A percentile compares a stretch with the other conserved stretches of the same genome.
Conservation (phyloP, 1,140 invertebrate species). For the Cydia fagiglandana region DNA sequence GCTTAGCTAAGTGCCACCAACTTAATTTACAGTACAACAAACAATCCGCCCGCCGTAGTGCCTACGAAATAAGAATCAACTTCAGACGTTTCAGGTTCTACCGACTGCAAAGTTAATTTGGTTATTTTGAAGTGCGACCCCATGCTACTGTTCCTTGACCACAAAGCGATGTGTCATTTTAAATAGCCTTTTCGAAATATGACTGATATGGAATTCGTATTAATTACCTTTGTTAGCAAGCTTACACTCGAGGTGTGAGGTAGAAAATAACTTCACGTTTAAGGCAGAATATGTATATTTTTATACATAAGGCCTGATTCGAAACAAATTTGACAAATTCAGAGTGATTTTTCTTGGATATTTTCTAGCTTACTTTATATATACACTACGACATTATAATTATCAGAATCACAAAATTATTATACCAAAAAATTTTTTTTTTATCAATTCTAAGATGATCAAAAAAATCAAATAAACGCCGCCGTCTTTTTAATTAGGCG, state of each 20-base stretch:
- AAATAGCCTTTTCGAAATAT: constrained; percentile 18
- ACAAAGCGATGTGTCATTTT: constrained; percentile 18
- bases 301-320: too few relatives aligned
- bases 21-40: not conserved
- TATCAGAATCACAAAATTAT: too few relatives aligned
- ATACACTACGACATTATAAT: too few relatives aligned
- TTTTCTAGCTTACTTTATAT: too few relatives aligned
- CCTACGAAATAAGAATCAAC: constrained; percentile 10
- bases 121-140: constrained; percentile 13
- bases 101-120: not conserved
- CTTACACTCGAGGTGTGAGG: not conserved
- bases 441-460: too few relatives aligned
- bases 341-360: too few relatives aligned
- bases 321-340: too few relatives aligned
- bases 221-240: constrained; percentile 16
- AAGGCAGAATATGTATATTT: not conserved
- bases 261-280: not conserved
- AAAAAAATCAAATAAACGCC: too few relatives aligned
- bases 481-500: too few relatives aligned
- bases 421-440: too few relatives aligned
- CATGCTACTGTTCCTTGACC: constrained; percentile 20
- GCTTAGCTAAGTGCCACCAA: constrained; percentile 18
- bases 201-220: constrained; percentile 3
- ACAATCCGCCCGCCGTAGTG: not conserved
- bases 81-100: not conserved